Percentiles rank a stretch among this genome's conserved stretches.
Conservation (phyloP, 2,797 vertebrate genomes). For the Prunella strophiata region DNA sequence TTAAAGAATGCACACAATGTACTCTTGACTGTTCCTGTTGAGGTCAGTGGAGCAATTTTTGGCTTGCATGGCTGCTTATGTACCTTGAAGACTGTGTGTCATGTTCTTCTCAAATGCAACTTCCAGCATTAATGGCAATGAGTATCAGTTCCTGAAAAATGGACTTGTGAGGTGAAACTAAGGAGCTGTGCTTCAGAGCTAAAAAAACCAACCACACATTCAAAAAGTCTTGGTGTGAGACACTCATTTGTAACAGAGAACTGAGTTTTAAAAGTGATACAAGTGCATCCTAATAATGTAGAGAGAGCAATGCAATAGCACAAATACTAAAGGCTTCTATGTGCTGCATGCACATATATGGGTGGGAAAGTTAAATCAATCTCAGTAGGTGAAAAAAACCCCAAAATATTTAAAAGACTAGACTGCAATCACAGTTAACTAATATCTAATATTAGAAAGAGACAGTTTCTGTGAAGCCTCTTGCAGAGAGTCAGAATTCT, state of each 20-base stretch:
- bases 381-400: neutral
- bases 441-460: neutral
- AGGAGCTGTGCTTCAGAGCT: neutral
- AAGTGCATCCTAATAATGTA: neutral
- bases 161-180: neutral
- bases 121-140: neutral
- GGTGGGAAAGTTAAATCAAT: neutral
- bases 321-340: neutral
- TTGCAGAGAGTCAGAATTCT: neutral
- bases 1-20: neutral
- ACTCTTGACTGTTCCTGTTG: neutral
- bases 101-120: neutral
- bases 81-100: neutral
- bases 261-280: neutral
- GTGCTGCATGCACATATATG: neutral
- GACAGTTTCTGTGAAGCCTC: neutral
- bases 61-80: neutral
- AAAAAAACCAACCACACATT: neutral
- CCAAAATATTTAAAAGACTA: neutral
- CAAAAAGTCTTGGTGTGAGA: neutral
- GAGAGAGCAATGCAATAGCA: neutral
- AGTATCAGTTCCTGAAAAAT: neutral
- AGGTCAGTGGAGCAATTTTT: neutral
- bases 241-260: neutral
- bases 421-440: neutral